Evolutionary conservation across 2,888 invertebrate genomes (phyloP).

Genomic region (Neoascia interrupta): DNA sequence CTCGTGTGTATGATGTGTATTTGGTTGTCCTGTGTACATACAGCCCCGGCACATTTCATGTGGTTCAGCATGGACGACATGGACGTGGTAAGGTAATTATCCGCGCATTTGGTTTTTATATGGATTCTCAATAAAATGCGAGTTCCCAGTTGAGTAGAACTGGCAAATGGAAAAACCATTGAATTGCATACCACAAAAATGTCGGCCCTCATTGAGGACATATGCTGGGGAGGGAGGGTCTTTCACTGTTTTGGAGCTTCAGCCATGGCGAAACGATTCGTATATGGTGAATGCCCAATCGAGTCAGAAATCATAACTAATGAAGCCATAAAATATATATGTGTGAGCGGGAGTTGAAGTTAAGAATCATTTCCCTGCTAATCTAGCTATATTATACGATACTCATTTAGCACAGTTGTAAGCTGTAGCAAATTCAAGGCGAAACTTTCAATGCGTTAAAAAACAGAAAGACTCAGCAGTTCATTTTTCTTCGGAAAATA

Average conservation of each 20-base stretch:
- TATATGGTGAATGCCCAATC: slow-evolving; percentile 35
- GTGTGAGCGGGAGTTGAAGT: slow-evolving; percentile 50
- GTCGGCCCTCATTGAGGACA: slow-evolving; percentile 47
- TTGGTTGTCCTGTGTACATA: slow-evolving; percentile 11
- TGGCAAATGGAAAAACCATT: slow-evolving; percentile 62
- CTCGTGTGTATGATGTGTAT: no score
- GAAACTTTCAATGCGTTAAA: no score
- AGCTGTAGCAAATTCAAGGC: no score
- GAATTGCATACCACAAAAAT: slow-evolving; percentile 55
- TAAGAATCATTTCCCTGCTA: slow-evolving; percentile 25
- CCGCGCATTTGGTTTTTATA: slow-evolving; percentile 67
- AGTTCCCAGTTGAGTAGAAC: slow-evolving; percentile 4
- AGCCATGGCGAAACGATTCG: neutral
- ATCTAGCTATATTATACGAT: no score
- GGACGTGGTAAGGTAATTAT: slow-evolving; percentile 69
- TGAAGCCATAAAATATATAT: slow-evolving; percentile 60
- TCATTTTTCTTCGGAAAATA: no score
- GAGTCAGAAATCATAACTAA: slow-evolving; percentile 68
- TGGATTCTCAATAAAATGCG: slow-evolving; percentile 68
- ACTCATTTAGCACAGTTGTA: no score
- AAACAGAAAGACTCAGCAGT: no score
- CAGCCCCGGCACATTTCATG: slow-evolving; percentile 50
- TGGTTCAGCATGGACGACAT: slow-evolving; percentile 61
- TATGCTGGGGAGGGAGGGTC: neutral
- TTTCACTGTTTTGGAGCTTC: neutral